Conservation (phyloP, 2,113 vertebrate species). For the Camelus dromedarius region DNA sequence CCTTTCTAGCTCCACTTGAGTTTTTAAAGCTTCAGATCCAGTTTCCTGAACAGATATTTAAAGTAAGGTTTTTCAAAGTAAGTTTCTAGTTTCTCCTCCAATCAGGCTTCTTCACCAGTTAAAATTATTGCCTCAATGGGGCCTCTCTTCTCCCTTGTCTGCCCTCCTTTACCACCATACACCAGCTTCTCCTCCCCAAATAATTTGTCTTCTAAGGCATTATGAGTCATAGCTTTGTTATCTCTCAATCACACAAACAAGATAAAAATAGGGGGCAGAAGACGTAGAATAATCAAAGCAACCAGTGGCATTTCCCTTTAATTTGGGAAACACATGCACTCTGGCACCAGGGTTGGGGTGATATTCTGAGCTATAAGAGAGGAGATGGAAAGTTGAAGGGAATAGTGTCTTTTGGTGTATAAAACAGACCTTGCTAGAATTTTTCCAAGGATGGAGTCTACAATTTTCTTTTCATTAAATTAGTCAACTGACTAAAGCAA, state of each 20-base stretch:
- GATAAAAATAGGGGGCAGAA: neutral
- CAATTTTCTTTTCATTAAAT: constrained; percentile 33
- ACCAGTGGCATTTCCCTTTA: neutral
- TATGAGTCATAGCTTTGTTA: neutral
- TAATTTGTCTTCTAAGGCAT: neutral
- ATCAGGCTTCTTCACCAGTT: neutral
- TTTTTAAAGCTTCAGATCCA: neutral
- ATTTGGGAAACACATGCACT: neutral
- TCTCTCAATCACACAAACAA: neutral
- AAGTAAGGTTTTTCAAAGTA: neutral
- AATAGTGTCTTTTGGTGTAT: neutral
- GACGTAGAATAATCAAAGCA: neutral
- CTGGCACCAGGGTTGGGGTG: neutral
- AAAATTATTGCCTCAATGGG: neutral
- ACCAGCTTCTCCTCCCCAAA: neutral
- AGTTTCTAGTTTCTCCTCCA: neutral
- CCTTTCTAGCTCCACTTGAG: neutral
- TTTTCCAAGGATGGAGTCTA: neutral
- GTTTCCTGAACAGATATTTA: neutral
- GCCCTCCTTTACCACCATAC: neutral
- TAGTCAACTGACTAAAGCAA: neutral
- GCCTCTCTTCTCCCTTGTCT: neutral
- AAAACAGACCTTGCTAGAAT: neutral
- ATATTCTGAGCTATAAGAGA: neutral
- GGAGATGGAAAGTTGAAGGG: neutral